A percentile compares a stretch with the other conserved stretches of the same genome.
Conservation (phyloP, 1,140 invertebrate species). For the Steinernema feltiae region DNA sequence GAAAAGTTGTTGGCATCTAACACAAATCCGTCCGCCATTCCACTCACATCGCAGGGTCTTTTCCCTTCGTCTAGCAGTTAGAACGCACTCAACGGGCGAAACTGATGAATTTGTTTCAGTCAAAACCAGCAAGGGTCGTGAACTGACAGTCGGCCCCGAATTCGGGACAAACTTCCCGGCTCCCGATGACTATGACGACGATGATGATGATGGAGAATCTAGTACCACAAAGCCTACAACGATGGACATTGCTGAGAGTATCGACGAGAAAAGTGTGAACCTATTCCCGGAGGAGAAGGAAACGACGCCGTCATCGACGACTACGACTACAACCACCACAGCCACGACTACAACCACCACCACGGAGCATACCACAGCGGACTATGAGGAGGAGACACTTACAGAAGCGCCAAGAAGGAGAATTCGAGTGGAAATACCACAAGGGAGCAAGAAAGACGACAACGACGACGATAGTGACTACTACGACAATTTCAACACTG, state of each 20-base stretch:
- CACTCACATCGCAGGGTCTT: background rate
- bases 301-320: slow-evolving; percentile 10
- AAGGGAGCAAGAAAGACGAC: slow-evolving; percentile 12
- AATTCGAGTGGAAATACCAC: slow-evolving; percentile 26
- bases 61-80: slow-evolving; percentile 1
- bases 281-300: slow-evolving; percentile 19
- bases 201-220: background rate
- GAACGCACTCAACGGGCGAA: background rate
- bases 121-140: background rate
- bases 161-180: slow-evolving; percentile 36
- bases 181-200: slow-evolving; percentile 26
- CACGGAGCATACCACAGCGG: slow-evolving; percentile 1
- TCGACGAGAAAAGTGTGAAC: slow-evolving; percentile 1
- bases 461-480: slow-evolving; percentile 27
- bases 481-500: slow-evolving; percentile 17
- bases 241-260: slow-evolving; percentile 8
- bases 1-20: slow-evolving; percentile 11
- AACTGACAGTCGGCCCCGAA: slow-evolving; percentile 22
- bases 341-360: slow-evolving; percentile 2
- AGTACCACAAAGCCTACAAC: background rate
- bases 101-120: slow-evolving; percentile 11
- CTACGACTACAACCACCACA: slow-evolving; percentile 6
- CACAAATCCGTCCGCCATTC: background rate
- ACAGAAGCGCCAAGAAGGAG: slow-evolving; percentile 4
- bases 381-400: slow-evolving; percentile 1